phyloP scores from a whole-genome alignment of 2,797 vertebrate genomes.

The Eidolon dupreanum region DNA sequence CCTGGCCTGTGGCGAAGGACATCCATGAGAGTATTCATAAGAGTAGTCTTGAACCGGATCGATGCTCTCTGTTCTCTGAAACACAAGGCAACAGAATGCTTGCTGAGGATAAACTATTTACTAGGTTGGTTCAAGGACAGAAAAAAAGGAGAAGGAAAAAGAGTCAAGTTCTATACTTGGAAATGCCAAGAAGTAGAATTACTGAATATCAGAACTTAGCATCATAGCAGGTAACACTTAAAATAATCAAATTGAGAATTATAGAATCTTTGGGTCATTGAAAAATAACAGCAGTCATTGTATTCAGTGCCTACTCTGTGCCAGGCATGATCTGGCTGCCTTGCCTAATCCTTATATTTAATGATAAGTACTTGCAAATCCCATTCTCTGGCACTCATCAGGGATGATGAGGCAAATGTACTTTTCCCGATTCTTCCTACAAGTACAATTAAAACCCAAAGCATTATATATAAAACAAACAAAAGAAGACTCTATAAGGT shows the following conservation, averaged over 20 bases:
- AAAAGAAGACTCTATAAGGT: neutral
- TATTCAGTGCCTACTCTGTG: neutral
- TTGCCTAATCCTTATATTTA: neutral
- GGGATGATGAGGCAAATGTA: neutral
- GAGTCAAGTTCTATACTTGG: neutral
- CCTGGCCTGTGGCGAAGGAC: slow-evolving; percentile 91
- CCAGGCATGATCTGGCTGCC: neutral
- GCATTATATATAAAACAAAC: neutral
- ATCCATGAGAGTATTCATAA: slow-evolving; percentile 90
- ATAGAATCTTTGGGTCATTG: neutral
- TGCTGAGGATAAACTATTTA: neutral
- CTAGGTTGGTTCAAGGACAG: neutral
- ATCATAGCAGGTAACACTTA: neutral
- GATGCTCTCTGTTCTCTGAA: slow-evolving; percentile 86
- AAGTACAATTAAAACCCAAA: neutral
- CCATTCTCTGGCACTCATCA: neutral
- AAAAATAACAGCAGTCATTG: neutral
- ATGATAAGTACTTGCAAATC: neutral
- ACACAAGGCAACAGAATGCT: neutral
- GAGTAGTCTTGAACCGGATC: slow-evolving; percentile 91
- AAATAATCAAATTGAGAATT: neutral
- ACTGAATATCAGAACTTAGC: neutral
- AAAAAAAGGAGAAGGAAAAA: neutral
- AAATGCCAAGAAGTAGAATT: neutral
- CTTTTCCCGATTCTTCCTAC: neutral